These are phyloP conservation scores for Pristionchus exspectatus DNA, from an alignment of 2,888 invertebrate genomes.

Conservation along the genomic window DNA sequence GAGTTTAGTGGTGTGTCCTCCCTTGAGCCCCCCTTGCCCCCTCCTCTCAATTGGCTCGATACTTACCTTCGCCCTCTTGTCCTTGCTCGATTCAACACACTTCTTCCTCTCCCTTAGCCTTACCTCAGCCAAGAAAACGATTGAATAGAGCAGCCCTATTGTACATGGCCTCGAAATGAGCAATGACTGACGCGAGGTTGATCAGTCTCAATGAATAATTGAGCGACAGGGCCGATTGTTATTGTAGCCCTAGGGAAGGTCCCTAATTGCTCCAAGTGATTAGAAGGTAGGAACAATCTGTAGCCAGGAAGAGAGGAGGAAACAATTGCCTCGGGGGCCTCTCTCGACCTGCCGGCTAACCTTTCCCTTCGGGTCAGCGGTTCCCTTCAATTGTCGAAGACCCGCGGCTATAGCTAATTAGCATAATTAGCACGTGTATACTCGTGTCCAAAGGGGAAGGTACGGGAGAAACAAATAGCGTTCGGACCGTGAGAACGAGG, in stretches of 20 bases:
- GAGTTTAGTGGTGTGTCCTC: conserved; percentile 13
- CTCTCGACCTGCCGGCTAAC: background rate
- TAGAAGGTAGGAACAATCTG: conserved; percentile 16
- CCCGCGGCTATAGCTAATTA: conserved; percentile 22
- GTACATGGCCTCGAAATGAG: conserved; percentile 14
- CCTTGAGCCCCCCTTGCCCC: background rate
- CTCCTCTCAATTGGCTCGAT: conserved; percentile 36
- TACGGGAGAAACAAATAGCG: conserved; percentile 12
- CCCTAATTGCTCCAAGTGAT: conserved; percentile 42
- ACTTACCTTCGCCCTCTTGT: conserved; percentile 44
- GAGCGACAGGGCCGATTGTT: background rate
- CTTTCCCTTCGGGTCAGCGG: conserved; percentile 51
- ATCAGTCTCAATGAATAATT: conserved; percentile 12
- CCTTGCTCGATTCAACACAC: conserved; percentile 46
- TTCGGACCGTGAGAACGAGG: conserved; percentile 18
- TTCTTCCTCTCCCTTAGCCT: background rate
- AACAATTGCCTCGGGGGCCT: conserved; percentile 8
- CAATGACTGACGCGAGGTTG: background rate
- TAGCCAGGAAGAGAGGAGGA: background rate
- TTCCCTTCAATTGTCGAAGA: conserved; percentile 49
- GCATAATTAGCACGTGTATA: conserved; percentile 46
- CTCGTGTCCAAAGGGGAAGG: conserved; percentile 7
- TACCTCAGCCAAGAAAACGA: conserved; percentile 37
- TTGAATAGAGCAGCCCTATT: conserved; percentile 46
- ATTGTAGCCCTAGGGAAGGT: background rate